Base-by-base conservation (phyloP, 2,113 vertebrate genomes). In the Bagarius yarrelli region DNA sequence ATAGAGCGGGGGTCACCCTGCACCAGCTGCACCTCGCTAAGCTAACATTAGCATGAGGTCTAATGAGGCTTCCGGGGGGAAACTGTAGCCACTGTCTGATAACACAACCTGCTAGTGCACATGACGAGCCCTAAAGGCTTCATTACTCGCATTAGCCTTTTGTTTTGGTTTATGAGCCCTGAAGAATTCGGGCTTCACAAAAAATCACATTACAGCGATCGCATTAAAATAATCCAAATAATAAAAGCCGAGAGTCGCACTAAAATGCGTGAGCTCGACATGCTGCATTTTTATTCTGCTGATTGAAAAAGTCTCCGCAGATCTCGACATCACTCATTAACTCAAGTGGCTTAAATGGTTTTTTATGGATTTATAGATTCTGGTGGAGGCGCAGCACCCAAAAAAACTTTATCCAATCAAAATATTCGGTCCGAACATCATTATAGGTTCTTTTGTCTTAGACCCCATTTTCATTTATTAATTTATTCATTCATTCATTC, bases 81-180 rank as follows among this genome's bases (percentile, higher is more conserved):
- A 40, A 16, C 25, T 3, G 52, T 13, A 32, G 25, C 18, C 8
- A 21, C 60, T 50, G 32, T 71, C 63, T 57, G 23, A 70, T 40
- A 80, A 57, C 47, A 13, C 69, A 79, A 27, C 50, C 73, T 55
- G 47, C 52, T 44, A 30, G 47, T 9, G 34, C 47, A 64, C 71
- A 32, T 69, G 50, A 71, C 66, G 55, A 60, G 81, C 70, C 85
- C 81, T 74, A 36, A 73, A 82, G 87, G 66, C 40, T 52, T 85
- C 72, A 81, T 86, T 83, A 86, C 83, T 78, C 84, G 83, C 83
- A 88, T 88, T 85, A 85, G 83, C 73, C 85, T 86, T 88, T 84
- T 59, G 61, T 66, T 84, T 82, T 80, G n/a, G 71, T 72, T 71
- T 21, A 53, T n/a, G 19, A 8, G 63, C 78, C 81, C 80, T 78